Base-by-base conservation (phyloP, 2,797 vertebrate species). In the Harpagifer antarcticus region DNA sequence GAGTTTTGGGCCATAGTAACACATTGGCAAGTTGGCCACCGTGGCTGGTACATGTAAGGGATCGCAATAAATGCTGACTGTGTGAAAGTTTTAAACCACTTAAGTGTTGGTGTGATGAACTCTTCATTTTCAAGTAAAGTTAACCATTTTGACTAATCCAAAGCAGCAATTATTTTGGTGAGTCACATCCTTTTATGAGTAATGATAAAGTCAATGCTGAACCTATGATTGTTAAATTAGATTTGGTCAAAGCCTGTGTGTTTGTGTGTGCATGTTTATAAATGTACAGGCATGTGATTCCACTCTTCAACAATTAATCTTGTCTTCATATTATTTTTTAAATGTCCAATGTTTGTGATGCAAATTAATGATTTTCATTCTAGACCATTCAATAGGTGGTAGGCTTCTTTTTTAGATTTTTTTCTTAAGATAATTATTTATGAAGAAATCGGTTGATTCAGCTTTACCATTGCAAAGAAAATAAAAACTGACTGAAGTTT, bases 221-320 rank as follows among this genome's bases (percentile, higher is more conserved):
- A 85, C 81, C 66, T 78, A 57, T 68, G 70, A 89, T 91, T 81
- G 82, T 90, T 90, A 81, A 69, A 89, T 91, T 88, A 88, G 62
- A 82, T 86, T 78, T 70, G 79, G 76, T 64, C 70, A 33, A 69
- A 72, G 72, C 9, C n/a, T 55, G 20, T 37, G 55, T 49, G 54
- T 83, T 57, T 82, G 69, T 79, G 59, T 63, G 56, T 60, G 43
- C 48, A 45, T 54, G 54, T 37, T 37, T 17, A 62, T 27, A 45
- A 15, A 40, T 68, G 68, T 58, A 42, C 40, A 13, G 11, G 17
- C 13, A 27, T 43, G 50, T 53, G 62, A 59, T 72, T 76, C 64
- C 59, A 75, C 44, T 58, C 53, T n/a, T n/a, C 27, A 11, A 33
- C 31, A 8, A 20, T 37, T 20, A 4, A 45, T 47, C 48, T 43